Evolutionary conservation across 2,113 vertebrate species (phyloP), one percentile per base, ranked within the genome.

Genomic region (Oceanodroma tethys): DNA sequence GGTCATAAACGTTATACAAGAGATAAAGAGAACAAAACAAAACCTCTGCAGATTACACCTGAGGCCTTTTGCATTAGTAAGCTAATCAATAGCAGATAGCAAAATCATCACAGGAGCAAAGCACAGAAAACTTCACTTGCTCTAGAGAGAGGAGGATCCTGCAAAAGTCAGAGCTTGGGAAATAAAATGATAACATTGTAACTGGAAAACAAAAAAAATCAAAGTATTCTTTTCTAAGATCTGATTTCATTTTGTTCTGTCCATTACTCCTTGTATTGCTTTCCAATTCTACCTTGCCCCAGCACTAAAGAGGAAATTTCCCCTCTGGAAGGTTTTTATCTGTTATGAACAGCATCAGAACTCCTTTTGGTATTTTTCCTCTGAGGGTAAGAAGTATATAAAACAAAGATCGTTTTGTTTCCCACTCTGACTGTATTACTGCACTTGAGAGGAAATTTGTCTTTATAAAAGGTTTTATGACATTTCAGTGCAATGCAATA

Each of bases 381-480:
- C 82, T 88, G 94, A 97, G 96, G 91, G 52, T 87, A 93, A 89
- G 86, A 95, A 93, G 71, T 89, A 88, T 93, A 96, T 92, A 96
- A 97, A 97, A 85, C 90, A 94, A 96, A 85, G 92, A 97, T 95
- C 42, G 0, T 79, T 96, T 95, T 97, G 91, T 97, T 97, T 97
- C 95, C 83, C n/a, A 45, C 52, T 81, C 86, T 96, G 93, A 95
- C 95, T 96, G 82, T 91, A 91, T 97, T 95, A 95, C 80, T 95
- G 73, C 91, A 93, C 96, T 95, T 89, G 97, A 95, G 96, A 91
- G 97, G 68, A 95, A 96, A 96, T 97, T 97, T 95, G 83, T 97
- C 96, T 97, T 97, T 95, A 89, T 95, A 95, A 96, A 84, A 95
- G 70, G 15, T 75, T 97, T 97, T 95, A 97, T 95, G 91, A 93